phyloP scores from a whole-genome alignment of 2,888 invertebrate genomes.

The Sicus ferrugineus region DNA sequence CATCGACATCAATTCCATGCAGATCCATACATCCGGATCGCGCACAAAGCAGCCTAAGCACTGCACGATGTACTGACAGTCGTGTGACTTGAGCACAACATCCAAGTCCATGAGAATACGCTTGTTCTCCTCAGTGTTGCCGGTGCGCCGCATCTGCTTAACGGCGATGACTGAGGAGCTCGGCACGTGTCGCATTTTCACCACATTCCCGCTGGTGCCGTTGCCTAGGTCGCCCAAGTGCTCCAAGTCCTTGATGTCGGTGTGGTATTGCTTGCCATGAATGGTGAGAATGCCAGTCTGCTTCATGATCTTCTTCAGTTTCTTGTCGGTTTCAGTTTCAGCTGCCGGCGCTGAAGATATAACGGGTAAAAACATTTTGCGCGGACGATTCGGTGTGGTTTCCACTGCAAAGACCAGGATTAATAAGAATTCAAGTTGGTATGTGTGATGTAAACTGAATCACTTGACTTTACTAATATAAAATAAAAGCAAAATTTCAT shows the following conservation, averaged over 20 bases:
- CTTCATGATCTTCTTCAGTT: constrained; percentile 91
- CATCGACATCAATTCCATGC: constrained; percentile 99
- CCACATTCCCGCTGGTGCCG: constrained; percentile 97
- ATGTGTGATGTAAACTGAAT: not conserved
- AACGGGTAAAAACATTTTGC: constrained; percentile 69
- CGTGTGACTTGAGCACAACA: constrained; percentile 96
- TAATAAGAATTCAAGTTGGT: not conserved
- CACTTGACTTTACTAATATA: not conserved
- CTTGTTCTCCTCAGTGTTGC: constrained; percentile 96
- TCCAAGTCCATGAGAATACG: constrained; percentile 98
- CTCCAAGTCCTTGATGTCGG: constrained; percentile 83
- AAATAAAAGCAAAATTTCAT: no score
- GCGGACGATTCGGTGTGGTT: constrained; percentile 67
- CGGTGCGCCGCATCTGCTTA: constrained; percentile 98
- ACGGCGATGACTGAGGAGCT: constrained; percentile 91
- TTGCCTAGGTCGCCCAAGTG: constrained; percentile 89
- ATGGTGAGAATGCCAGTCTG: constrained; percentile 90
- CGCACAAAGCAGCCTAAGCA: constrained; percentile 98
- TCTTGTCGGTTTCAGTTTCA: constrained; percentile 78
- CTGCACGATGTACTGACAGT: constrained; percentile 95
- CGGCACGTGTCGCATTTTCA: constrained; percentile 91
- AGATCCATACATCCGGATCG: constrained; percentile 98
- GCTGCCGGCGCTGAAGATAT: constrained; percentile 67
- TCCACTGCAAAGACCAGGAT: constrained; percentile 49
- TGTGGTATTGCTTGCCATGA: constrained; percentile 78